Evolutionary conservation across 1,140 invertebrate species (phyloP), one percentile per base, ranked within the genome.

Genomic region (Bactericera cockerelli): DNA sequence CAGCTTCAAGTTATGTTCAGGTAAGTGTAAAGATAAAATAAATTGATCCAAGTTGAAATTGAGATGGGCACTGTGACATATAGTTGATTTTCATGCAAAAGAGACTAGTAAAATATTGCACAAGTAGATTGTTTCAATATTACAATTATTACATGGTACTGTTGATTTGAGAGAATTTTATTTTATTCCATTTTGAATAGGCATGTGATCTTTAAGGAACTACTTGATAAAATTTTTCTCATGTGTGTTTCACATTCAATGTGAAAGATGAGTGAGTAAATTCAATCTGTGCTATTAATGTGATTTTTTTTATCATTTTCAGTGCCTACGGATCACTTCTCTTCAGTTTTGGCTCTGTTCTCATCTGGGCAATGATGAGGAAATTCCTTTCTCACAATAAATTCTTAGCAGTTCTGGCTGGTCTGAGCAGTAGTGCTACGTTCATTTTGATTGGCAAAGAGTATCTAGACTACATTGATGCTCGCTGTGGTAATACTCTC

Each of bases 331-430:
- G 81, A 16, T 77, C 80, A 31, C 65, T 80, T 4, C 71, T 85
- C 16, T 79, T 86, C 65, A 83, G 80, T 57, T 79, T 87, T 67
- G 84, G 84, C 21, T 85, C 83, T 0, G 79, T 87, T 4, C 70
- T 87, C 2, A 70, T 79, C 26, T 86, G 83, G 81, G 84, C 84
- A 1, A 75, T 87, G 24, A 70, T 83, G 24, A 75, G 82, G 65
- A 81, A 79, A 19, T 66, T 82, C 28, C 64, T 84, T 26, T 82
- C 83, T 3, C 72, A 77, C 62, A 83, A 80, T 67, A 75, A 79
- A 39, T 66, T 75, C 8, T 55, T 81, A 1, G 74, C 79, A 42
- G 81, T 80, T 1, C 49, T 78, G 24, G 74, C 77, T 33, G 83
- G 82, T 10, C 60, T 83, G n/a, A 73, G 73, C 38, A 76, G 79